Conservation (phyloP, 1,140 invertebrate genomes). For the Odontomachus brunneus region DNA sequence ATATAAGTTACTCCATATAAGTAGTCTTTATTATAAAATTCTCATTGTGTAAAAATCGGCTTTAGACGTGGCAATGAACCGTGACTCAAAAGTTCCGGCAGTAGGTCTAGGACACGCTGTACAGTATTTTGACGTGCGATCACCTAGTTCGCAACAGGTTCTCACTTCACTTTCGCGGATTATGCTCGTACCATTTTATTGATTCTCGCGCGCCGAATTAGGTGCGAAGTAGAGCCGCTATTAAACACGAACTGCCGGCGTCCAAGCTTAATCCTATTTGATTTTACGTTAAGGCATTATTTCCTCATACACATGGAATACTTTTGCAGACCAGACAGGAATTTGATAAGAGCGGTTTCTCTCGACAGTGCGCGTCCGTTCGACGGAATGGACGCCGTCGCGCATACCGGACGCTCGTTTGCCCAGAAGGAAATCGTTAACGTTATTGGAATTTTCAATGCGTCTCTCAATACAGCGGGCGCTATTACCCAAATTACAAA, state of each 20-base stretch:
- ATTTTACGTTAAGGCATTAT: conserved; percentile 14
- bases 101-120: background rate
- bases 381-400: conserved; percentile 29
- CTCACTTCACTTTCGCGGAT: conserved; percentile 42
- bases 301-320: conserved; percentile 23
- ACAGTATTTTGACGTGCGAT: conserved; percentile 33
- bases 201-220: conserved; percentile 32
- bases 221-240: background rate
- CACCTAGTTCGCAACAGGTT: conserved; percentile 45
- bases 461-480: background rate
- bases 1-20: too few species aligned
- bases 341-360: conserved; percentile 66
- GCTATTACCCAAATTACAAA: too few species aligned
- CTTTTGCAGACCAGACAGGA: conserved; percentile 55
- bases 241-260: background rate
- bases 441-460: conserved; percentile 66
- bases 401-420: conserved; percentile 66
- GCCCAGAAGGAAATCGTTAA: conserved; percentile 69
- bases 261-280: conserved; percentile 1
- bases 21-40: too few species aligned
- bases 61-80: conserved; percentile 12
- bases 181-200: conserved; percentile 51
- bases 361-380: conserved; percentile 11
- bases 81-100: background rate
- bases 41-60: background rate